These are phyloP conservation scores for Valencia hispanica DNA, from an alignment of 2,797 vertebrate species.

Conservation along the genomic window DNA sequence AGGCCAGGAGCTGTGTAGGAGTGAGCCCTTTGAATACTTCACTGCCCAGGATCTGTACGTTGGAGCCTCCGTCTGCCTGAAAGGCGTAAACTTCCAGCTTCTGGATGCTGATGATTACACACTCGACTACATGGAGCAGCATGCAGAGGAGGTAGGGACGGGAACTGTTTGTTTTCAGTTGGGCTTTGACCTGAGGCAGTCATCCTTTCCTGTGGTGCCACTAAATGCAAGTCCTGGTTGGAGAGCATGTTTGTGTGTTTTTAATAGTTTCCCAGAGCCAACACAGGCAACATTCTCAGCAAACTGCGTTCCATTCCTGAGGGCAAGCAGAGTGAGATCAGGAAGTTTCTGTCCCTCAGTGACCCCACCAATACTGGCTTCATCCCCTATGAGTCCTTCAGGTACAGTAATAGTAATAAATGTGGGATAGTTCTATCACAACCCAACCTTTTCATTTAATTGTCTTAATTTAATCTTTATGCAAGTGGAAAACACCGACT, in stretches of 20 bases:
- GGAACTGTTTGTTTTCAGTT: not conserved
- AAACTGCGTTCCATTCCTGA: slow-evolving; percentile 82
- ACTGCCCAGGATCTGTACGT: slow-evolving; percentile 86
- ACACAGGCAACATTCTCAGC: slow-evolving; percentile 78
- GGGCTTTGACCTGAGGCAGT: not conserved
- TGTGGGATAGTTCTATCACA: not conserved
- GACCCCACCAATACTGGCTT: slow-evolving; percentile 76
- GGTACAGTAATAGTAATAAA: slow-evolving; percentile 69
- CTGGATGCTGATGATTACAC: slow-evolving; percentile 90
- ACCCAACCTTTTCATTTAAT: not conserved
- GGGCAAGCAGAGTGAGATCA: slow-evolving; percentile 82
- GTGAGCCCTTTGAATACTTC: slow-evolving; percentile 85
- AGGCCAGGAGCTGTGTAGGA: slow-evolving; percentile 89
- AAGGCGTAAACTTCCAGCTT: slow-evolving; percentile 83
- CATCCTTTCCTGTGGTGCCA: not conserved
- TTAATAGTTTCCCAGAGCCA: slow-evolving; percentile 85
- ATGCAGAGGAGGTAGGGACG: slow-evolving; percentile 84
- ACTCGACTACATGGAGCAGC: slow-evolving; percentile 90
- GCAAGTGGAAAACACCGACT: not conserved
- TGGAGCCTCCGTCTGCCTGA: slow-evolving; percentile 85
- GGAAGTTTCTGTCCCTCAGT: slow-evolving; percentile 76
- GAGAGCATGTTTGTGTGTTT: slow-evolving; percentile 24
- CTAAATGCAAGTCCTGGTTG: not conserved
- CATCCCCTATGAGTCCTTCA: slow-evolving; percentile 85
- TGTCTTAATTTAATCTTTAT: not conserved